Base-by-base conservation (phyloP, 2,113 vertebrate species). In the Zapus hudsonius region DNA sequence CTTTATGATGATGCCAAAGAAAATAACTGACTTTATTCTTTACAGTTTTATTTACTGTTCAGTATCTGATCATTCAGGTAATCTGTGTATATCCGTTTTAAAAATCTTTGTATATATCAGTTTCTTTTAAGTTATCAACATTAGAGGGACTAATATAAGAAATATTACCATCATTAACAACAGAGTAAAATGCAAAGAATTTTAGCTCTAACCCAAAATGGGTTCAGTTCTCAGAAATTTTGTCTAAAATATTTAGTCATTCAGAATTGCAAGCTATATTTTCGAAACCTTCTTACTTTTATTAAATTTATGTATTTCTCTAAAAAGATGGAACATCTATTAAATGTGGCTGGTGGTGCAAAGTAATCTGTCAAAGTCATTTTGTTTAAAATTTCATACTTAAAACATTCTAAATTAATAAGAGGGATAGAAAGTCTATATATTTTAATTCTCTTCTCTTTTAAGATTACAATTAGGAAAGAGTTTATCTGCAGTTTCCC, bases 1-100 rank as follows among this genome's bases (percentile, higher is more conserved):
- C 95, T 97, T 97, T 83, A 97, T 97, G 97, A 97, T 90, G 95
- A 96, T 98, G 98, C 98, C 98, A 98, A 97, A 96, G 96, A 97
- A 97, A 98, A 98, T 98, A 97, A 97, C 23, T 8, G 89, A 95
- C 97, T 95, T 97, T 89, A 96, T 98, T 91, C 97, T 97, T 98
- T 95, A 97, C 87, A 57, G 88, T 19, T 66, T 97, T 97, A 97
- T 97, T 98, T 96, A 97, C 96, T 84, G 66, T 95, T 94, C 15
- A 52, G 61, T 92, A 93, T 89, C 95, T 87, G 94, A 97, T 97
- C 90, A 1, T 95, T 67, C 89, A 75, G n/a, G 84, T 88, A 92
- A 92, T 92, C 95, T 11, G 79, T 79, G 88, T 64, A 95, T 55
- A 27, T 92, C 78, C 55, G 38, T 25, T 59, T 52, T n/a, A 82